Percentiles rank a stretch among this genome's conserved stretches.
Evolutionary conservation across 2,888 invertebrate genomes (phyloP).

Genomic region (Cinara cedri): DNA sequence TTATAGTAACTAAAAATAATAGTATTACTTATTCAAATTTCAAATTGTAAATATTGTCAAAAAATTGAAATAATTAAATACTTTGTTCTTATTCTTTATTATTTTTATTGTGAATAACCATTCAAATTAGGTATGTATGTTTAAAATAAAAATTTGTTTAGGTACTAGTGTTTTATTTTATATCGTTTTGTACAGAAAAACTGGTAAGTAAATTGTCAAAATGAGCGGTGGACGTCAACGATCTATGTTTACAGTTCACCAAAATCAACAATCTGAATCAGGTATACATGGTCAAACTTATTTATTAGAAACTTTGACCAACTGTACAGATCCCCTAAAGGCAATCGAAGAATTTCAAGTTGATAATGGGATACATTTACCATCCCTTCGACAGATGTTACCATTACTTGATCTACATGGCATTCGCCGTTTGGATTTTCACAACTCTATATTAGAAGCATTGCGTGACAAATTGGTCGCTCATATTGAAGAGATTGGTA

Average conservation of each 20-base stretch:
- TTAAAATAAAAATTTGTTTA: not conserved
- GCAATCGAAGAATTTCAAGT: conserved; percentile 98
- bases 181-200: not conserved
- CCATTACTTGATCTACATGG: conserved; percentile 94
- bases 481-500: conserved; percentile 84
- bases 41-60: no score
- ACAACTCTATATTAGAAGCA: conserved; percentile 88
- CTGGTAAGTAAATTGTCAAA: not conserved
- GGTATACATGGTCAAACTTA: conserved; percentile 87
- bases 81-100: no score
- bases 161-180: not conserved
- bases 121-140: not conserved
- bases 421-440: conserved; percentile 90
- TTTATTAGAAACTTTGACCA: conserved; percentile 88
- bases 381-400: conserved; percentile 91
- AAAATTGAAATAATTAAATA: no score
- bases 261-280: conserved; percentile 45
- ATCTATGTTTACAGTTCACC: conserved; percentile 40
- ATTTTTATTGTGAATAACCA: not conserved
- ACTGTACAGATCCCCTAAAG: conserved; percentile 93
- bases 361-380: conserved; percentile 86
- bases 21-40: no score
- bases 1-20: no score
- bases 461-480: conserved; percentile 74
- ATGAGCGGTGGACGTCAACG: conserved; percentile 54